phyloP scores from a whole-genome alignment of 2,888 invertebrate genomes.

The Trachelus stipa region DNA sequence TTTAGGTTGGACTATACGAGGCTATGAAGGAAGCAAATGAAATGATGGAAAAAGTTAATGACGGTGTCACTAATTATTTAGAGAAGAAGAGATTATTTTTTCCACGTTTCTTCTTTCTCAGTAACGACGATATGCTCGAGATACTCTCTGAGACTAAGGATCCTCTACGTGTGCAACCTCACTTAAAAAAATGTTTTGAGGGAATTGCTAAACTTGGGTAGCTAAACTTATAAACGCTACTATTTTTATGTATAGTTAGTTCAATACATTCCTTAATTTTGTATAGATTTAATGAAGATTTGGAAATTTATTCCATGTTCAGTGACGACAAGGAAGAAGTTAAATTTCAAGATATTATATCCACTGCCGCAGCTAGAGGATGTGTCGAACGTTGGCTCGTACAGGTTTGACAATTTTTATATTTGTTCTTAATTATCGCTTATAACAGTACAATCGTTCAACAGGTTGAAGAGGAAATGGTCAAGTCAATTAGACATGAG shows the following conservation, averaged over 20 bases:
- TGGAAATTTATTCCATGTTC: constrained; percentile 82
- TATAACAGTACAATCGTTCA: not conserved
- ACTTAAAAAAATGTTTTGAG: constrained; percentile 89
- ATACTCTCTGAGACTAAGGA: constrained; percentile 91
- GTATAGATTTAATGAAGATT: constrained; percentile 73
- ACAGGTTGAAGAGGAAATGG: constrained; percentile 86
- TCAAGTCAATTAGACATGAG: constrained; percentile 77
- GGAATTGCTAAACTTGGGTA: constrained; percentile 79
- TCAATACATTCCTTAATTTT: constrained; percentile 36
- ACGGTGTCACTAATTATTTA: constrained; percentile 84
- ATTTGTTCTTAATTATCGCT: not conserved
- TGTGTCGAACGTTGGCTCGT: constrained; percentile 90
- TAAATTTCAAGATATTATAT: constrained; percentile 72
- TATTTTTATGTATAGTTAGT: not conserved
- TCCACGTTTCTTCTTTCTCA: constrained; percentile 89
- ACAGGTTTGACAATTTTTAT: constrained; percentile 58
- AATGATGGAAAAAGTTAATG: constrained; percentile 83
- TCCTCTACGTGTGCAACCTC: constrained; percentile 85
- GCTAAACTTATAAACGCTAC: constrained; percentile 4
- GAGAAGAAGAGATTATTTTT: constrained; percentile 88
- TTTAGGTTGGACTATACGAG: constrained; percentile 74
- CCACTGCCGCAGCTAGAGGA: constrained; percentile 79
- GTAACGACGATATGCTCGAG: constrained; percentile 91
- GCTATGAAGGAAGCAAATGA: constrained; percentile 76
- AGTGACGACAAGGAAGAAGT: constrained; percentile 83